Evolutionary conservation across 1,140 invertebrate genomes (phyloP), one percentile per base, ranked within the genome.

Genomic region (Drosophila navojoa): DNA sequence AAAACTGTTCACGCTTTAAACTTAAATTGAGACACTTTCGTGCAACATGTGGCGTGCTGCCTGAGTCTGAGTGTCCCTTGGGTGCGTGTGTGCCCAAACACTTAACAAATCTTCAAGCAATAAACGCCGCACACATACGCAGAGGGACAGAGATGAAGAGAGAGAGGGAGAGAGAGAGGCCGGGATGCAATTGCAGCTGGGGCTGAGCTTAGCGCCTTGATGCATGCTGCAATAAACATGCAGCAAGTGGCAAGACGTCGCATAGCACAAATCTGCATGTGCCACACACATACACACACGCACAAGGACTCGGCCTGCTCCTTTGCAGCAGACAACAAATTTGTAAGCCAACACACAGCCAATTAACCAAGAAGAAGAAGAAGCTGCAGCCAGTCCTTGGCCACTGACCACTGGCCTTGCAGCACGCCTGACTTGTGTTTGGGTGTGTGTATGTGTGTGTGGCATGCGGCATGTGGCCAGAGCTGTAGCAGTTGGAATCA

Each of bases 61-160:
- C 45, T 71, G 1, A 22, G 19, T 22, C 19, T 22, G 19, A 22
- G 19, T 22, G 62, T 44, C 35, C 25, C 52, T 59, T 55, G 13
- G 32, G 42, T 15, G 32, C 42, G 16, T 29, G 35, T 66, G 55
- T 61, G 47, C 38, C 42, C 5, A 45, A 69, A 53, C 76, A 78
- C 76, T 78, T 78, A 71, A 78, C 76, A 76, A 76, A 76, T 76
- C 73, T 76, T 76, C 57, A 49, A 58, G 73, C 73, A 61, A 76
- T 76, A 79, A 76, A 75, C 67, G 64, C 52, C 35, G 32, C 29
- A 32, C 22, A 53, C 44, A 62, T 45, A 55, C 32, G 16, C 16
- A 45, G 62, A 54, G 54, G 19, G 19, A 22, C 54, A 7, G 13
- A 7, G 38, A 13, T 11, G 38, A 2, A 19, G 19, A 11, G 2